Percentiles rank a stretch among this genome's conserved stretches.
Evolutionary conservation across 2,797 vertebrate species (phyloP).

Genomic region (Hydrolagus colliei): DNA sequence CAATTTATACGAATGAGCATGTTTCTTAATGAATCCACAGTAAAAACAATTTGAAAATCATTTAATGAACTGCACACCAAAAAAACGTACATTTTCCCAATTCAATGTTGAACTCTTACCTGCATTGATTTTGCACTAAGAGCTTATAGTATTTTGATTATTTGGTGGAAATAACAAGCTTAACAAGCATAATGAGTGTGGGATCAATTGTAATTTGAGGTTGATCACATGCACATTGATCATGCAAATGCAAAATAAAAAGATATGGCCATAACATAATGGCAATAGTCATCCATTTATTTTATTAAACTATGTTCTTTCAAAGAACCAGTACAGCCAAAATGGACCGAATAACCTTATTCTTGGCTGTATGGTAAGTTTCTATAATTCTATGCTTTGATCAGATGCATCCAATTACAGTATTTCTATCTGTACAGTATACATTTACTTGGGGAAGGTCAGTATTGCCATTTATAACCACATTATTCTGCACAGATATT

Average conservation of each 20-base stretch:
- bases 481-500: constrained; percentile 5
- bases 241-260: constrained; percentile 9
- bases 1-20: neutral
- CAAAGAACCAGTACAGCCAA: too few relatives aligned
- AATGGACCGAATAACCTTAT: too few relatives aligned
- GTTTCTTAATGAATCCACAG: constrained; percentile 19
- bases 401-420: neutral
- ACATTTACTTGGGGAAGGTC: neutral
- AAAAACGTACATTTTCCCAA: neutral
- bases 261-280: neutral
- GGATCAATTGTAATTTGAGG: constrained; percentile 20
- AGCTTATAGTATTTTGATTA: constrained; percentile 1
- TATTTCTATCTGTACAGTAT: neutral
- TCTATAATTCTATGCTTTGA: neutral
- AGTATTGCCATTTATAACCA: too few relatives aligned
- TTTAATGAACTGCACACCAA: constrained; percentile 21
- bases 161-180: constrained; percentile 4
- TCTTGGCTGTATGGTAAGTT: too few relatives aligned
- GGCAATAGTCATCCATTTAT: neutral
- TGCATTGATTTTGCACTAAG: constrained; percentile 21
- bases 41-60: constrained; percentile 21
- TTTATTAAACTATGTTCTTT: too few relatives aligned
- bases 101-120: constrained; percentile 24
- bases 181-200: constrained; percentile 13
- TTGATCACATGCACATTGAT: constrained; percentile 8